phyloP scores from a whole-genome alignment of 2,797 vertebrate species.

The Sebastes iracundus region DNA sequence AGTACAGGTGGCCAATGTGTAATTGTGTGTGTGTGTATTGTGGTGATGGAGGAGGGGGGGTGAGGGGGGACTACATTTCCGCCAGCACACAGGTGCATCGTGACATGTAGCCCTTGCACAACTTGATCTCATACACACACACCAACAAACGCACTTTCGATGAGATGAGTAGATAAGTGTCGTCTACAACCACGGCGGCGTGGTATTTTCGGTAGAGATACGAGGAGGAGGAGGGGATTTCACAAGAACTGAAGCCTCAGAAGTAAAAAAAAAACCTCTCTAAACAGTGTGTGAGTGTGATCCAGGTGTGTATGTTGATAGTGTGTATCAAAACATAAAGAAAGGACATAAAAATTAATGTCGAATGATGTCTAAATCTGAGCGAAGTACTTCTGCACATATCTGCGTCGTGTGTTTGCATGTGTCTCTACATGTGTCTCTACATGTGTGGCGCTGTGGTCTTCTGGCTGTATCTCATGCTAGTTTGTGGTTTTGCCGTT shows the following conservation, averaged over 20 bases:
- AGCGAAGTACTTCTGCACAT: neutral
- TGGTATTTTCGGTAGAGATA: slow-evolving; percentile 41
- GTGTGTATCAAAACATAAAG: neutral
- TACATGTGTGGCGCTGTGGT: slow-evolving; percentile 7
- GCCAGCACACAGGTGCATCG: slow-evolving; percentile 62
- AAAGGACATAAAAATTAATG: neutral
- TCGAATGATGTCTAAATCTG: neutral
- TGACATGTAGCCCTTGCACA: slow-evolving; percentile 39
- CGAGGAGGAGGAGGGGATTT: slow-evolving; percentile 51
- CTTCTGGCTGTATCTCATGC: slow-evolving; percentile 12
- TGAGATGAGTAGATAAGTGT: slow-evolving; percentile 59
- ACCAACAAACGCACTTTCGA: slow-evolving; percentile 16
- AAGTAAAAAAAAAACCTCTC: slow-evolving; percentile 6
- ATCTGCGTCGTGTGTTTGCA: neutral
- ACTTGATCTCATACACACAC: slow-evolving; percentile 30
- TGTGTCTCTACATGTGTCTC: neutral
- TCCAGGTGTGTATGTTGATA: slow-evolving; percentile 48
- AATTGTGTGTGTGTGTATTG: slow-evolving; percentile 11
- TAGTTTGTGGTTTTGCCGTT: slow-evolving; percentile 34
- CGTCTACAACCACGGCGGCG: slow-evolving; percentile 46
- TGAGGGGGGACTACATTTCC: slow-evolving; percentile 58
- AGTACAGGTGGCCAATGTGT: slow-evolving; percentile 48
- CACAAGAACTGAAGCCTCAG: slow-evolving; percentile 57
- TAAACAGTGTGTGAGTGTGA: slow-evolving; percentile 26
- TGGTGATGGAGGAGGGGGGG: slow-evolving; percentile 17